These are phyloP conservation scores for Sarcoramphus papa DNA, from an alignment of 2,797 vertebrate genomes.

Conservation along the genomic window DNA sequence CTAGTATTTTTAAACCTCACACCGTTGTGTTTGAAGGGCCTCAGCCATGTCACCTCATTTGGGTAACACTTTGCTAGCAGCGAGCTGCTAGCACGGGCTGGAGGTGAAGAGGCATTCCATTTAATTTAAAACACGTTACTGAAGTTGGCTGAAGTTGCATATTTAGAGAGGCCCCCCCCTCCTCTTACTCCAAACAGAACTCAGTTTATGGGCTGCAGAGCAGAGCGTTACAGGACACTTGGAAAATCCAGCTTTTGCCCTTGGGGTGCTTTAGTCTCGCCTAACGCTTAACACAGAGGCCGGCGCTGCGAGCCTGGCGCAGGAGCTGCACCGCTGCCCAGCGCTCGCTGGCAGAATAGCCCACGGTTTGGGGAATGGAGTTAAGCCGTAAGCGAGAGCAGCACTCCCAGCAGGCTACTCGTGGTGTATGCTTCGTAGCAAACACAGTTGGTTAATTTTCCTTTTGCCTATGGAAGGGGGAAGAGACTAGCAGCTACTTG, in stretches of 20 bases:
- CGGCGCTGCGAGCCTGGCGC: background rate
- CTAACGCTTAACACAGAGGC: rapidly evolving
- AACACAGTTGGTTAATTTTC: background rate
- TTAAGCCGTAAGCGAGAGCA: rapidly evolving
- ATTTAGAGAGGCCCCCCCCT: background rate
- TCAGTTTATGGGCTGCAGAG: background rate
- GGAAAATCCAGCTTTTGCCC: background rate
- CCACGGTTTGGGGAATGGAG: rapidly evolving
- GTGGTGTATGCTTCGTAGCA: rapidly evolving
- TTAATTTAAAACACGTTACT: background rate
- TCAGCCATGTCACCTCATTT: background rate
- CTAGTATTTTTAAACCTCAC: background rate
- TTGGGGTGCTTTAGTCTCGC: background rate
- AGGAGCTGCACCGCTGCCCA: no score
- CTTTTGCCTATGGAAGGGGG: rapidly evolving
- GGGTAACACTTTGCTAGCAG: background rate
- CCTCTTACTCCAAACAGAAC: background rate
- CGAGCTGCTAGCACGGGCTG: background rate
- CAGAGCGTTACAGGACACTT: background rate
- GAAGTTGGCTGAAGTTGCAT: background rate
- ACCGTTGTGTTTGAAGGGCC: background rate
- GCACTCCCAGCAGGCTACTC: background rate
- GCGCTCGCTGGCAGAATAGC: background rate
- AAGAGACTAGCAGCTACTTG: background rate
- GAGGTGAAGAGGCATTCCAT: background rate